phyloP scores from a whole-genome alignment of 2,797 vertebrate genomes.

The Microctenopoma lineatum region DNA sequence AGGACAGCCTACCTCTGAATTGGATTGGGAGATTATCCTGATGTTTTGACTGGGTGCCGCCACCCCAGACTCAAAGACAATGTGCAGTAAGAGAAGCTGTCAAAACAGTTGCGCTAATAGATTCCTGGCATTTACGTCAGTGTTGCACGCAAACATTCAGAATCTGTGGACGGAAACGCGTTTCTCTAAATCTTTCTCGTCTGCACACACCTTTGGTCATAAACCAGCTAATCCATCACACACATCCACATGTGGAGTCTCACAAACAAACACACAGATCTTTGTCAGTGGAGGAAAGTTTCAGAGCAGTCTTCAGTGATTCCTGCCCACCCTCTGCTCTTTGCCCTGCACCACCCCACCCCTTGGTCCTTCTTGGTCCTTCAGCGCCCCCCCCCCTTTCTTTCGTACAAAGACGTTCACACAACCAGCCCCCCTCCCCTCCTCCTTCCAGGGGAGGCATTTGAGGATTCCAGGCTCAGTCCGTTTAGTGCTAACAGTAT shows the following conservation, averaged over 20 bases:
- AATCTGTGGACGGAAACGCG: no score
- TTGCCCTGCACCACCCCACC: constrained; percentile 13
- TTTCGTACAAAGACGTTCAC: constrained; percentile 36
- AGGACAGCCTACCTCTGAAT: constrained; percentile 60
- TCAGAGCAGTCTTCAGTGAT: background rate
- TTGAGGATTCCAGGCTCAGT: constrained; percentile 35
- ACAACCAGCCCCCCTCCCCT: constrained; percentile 4
- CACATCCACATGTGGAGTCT: background rate
- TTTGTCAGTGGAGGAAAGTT: background rate
- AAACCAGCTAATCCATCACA: background rate
- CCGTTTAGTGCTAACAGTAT: constrained; percentile 43
- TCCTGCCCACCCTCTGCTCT: constrained; percentile 9
- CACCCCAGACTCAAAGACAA: constrained; percentile 36
- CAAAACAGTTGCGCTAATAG: constrained; percentile 16
- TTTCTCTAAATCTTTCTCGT: no score
- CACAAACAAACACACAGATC: background rate
- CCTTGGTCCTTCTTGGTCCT: constrained; percentile 13
- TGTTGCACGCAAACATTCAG: constrained; percentile 1
- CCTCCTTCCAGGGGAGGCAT: constrained; percentile 26
- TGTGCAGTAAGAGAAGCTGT: constrained; percentile 12
- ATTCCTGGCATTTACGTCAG: constrained; percentile 26
- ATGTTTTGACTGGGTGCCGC: constrained; percentile 29
- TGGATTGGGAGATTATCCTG: constrained; percentile 57
- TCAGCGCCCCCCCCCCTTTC: constrained; percentile 4
- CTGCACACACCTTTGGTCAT: no score